Percentiles rank a stretch among this genome's conserved stretches.
phyloP scores from a whole-genome alignment of 1,140 invertebrate genomes.

The Diabrotica virgifera region DNA sequence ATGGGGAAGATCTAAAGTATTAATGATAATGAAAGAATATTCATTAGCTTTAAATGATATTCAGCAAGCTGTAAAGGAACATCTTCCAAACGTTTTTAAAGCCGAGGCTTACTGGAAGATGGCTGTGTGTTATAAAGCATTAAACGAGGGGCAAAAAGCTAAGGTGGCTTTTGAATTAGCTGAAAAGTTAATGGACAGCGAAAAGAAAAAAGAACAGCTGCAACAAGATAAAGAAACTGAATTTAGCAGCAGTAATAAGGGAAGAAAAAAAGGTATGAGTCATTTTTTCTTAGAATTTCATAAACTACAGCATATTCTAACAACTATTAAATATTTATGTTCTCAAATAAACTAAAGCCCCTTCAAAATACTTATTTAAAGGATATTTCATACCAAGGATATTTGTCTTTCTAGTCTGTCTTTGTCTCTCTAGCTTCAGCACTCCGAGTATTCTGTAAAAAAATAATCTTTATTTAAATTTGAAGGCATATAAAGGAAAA shows the following conservation, averaged over 20 bases:
- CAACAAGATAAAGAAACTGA: conserved; percentile 18
- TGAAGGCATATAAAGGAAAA: too few relatives aligned
- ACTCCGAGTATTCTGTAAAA: too few relatives aligned
- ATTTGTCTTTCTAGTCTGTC: too few relatives aligned
- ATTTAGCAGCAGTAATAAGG: not conserved
- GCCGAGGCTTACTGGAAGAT: conserved; percentile 61
- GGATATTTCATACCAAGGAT: too few relatives aligned
- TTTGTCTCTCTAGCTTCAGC: too few relatives aligned
- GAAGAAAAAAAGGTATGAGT: conserved; percentile 4
- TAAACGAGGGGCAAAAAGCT: conserved; percentile 53
- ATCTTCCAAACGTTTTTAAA: conserved; percentile 54
- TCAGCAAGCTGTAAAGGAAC: conserved; percentile 58
- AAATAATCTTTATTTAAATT: too few relatives aligned
- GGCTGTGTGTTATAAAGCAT: conserved; percentile 59
- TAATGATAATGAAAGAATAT: conserved; percentile 54
- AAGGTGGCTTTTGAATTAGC: conserved; percentile 59
- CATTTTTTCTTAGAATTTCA: too few relatives aligned
- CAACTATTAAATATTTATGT: too few relatives aligned
- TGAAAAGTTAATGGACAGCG: conserved; percentile 46
- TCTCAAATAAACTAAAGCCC: too few relatives aligned
- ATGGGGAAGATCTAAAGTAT: conserved; percentile 56
- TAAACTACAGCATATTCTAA: too few relatives aligned
- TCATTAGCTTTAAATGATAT: conserved; percentile 59
- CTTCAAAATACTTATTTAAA: too few relatives aligned
- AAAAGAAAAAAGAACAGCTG: conserved; percentile 6